phyloP scores from a whole-genome alignment of 2,113 vertebrate species.

The Tetrao urogallus region DNA sequence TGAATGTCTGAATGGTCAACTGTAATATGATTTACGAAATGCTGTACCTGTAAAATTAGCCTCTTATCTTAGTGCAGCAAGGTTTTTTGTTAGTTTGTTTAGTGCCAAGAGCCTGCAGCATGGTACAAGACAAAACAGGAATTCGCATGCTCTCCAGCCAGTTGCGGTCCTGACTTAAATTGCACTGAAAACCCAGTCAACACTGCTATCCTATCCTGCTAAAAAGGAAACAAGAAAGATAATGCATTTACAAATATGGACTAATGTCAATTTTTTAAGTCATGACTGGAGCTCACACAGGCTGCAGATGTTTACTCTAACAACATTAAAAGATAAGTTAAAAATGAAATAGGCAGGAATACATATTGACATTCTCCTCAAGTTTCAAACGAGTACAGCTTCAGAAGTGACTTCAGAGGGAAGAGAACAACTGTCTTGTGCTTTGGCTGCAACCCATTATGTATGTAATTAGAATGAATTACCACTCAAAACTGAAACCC shows the following conservation, averaged over 20 bases:
- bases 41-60: conserved; percentile 53
- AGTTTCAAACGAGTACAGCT: not conserved
- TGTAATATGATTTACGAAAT: conserved; percentile 33
- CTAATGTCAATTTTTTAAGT: not conserved
- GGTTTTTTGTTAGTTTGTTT: conserved; percentile 22
- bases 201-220: not conserved
- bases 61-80: conserved; percentile 53
- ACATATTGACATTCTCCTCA: not conserved
- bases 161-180: not conserved
- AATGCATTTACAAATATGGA: not conserved
- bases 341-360: not conserved
- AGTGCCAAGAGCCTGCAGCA: not conserved
- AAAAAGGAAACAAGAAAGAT: not conserved
- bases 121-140: not conserved
- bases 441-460: not conserved
- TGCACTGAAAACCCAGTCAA: not conserved
- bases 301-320: conserved; percentile 5
- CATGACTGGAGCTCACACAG: not conserved
- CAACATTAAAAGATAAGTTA: conserved; percentile 2
- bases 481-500: not conserved
- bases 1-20: conserved; percentile 37
- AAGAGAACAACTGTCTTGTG: not conserved
- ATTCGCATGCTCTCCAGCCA: not conserved
- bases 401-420: not conserved
- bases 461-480: conserved; percentile 34